Percentiles rank a stretch among this genome's conserved stretches.
phyloP scores from a whole-genome alignment of 2,888 invertebrate genomes.

The Standfussiana lucernea region DNA sequence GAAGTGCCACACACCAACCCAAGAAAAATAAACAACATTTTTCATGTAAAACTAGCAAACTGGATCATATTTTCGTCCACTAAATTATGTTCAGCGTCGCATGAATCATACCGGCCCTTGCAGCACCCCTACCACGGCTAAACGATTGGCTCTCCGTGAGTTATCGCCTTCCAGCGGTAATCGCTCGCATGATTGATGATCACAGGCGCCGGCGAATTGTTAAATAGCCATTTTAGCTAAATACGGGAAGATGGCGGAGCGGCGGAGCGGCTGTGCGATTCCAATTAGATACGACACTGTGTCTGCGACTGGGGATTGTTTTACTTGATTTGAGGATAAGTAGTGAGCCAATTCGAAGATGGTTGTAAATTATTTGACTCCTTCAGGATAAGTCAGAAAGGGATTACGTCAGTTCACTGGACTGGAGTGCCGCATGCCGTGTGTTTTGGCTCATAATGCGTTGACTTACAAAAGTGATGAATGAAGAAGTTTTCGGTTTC shows the following conservation, averaged over 20 bases:
- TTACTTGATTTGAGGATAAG: slow-evolving; percentile 30
- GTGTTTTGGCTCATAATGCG: not conserved
- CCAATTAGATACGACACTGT: slow-evolving; percentile 59
- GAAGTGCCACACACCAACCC: not conserved
- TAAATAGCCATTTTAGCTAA: slow-evolving; percentile 75
- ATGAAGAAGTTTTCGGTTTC: not conserved
- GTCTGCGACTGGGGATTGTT: slow-evolving; percentile 33
- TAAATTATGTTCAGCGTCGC: slow-evolving; percentile 62
- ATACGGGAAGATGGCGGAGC: slow-evolving; percentile 66
- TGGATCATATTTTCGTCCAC: slow-evolving; percentile 52
- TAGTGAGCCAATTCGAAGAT: not conserved
- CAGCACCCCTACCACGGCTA: slow-evolving; percentile 61
- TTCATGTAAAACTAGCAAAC: slow-evolving; percentile 41
- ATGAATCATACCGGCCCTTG: slow-evolving; percentile 67
- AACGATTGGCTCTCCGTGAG: slow-evolving; percentile 71
- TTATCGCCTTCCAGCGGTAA: slow-evolving; percentile 66
- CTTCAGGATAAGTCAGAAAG: not conserved
- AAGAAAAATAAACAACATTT: slow-evolving; percentile 30
- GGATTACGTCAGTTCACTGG: not conserved
- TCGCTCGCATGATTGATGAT: slow-evolving; percentile 68
- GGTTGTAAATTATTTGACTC: not conserved
- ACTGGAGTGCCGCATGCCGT: not conserved
- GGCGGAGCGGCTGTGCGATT: slow-evolving; percentile 55
- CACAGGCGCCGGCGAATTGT: slow-evolving; percentile 66
- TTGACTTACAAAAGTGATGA: not conserved